Percentiles rank a stretch among this genome's conserved stretches.
Conservation (phyloP, 2,797 vertebrate species). For the Poliocrania exsul region DNA sequence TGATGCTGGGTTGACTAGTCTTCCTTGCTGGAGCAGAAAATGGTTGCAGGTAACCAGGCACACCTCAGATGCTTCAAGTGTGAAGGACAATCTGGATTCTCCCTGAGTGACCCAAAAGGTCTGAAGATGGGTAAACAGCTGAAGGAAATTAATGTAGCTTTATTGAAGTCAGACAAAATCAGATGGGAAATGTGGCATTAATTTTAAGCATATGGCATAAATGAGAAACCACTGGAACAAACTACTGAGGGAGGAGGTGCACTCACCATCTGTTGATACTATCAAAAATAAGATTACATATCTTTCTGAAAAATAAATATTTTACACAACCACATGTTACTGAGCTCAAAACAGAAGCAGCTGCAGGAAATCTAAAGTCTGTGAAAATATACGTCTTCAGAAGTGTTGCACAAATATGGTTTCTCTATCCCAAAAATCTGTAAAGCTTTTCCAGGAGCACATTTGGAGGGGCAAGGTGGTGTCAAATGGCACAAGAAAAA, state of each 20-base stretch:
- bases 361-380: slow-evolving; percentile 16
- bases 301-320: slow-evolving; percentile 59
- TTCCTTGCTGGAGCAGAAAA: not conserved
- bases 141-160: not conserved
- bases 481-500: not conserved
- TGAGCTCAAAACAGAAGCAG: slow-evolving; percentile 36
- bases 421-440: not conserved
- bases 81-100: not conserved
- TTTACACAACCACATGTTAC: slow-evolving; percentile 17
- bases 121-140: not conserved
- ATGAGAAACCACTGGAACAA: slow-evolving; percentile 59
- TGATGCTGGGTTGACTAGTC: not conserved
- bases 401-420: not conserved
- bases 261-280: slow-evolving; percentile 43
- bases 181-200: slow-evolving; percentile 30
- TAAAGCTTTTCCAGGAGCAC: not conserved
- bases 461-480: not conserved
- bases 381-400: not conserved
- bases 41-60: not conserved
- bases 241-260: slow-evolving; percentile 14
- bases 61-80: not conserved
- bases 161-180: slow-evolving; percentile 20
- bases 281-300: slow-evolving; percentile 11
- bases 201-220: slow-evolving; percentile 51
- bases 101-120: not conserved